These are phyloP conservation scores for Spisula subtruncata DNA, from an alignment of 2,888 invertebrate genomes.

Conservation along the genomic window DNA sequence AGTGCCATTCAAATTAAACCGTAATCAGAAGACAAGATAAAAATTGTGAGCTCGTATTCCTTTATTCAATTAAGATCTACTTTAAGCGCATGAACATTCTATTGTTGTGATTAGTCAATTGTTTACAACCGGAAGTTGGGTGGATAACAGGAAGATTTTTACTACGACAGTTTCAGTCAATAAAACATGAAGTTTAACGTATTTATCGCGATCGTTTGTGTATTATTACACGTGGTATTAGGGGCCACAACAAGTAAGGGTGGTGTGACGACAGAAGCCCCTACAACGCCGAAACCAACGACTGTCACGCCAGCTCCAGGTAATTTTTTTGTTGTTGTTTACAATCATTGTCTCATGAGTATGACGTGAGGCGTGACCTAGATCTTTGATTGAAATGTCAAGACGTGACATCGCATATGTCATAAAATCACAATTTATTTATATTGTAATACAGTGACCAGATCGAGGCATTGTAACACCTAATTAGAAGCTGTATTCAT, in stretches of 20 bases:
- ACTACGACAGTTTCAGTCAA: not conserved
- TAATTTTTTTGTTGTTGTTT: not conserved
- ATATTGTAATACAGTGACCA: too few relatives aligned
- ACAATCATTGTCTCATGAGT: not conserved
- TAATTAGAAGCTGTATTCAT: not conserved
- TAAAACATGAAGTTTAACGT: slow-evolving; percentile 27
- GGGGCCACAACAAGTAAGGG: slow-evolving; percentile 27
- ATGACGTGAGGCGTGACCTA: not conserved
- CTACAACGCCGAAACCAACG: slow-evolving; percentile 3
- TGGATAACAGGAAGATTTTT: slow-evolving; percentile 17
- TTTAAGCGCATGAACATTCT: not conserved
- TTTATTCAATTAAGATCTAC: not conserved
- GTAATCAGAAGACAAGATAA: not conserved
- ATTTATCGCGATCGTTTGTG: slow-evolving; percentile 7
- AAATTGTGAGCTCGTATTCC: not conserved
- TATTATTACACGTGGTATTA: not conserved
- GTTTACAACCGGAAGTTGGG: slow-evolving; percentile 42
- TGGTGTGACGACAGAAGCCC: not conserved
- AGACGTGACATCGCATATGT: too few relatives aligned
- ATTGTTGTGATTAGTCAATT: not conserved
- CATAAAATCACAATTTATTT: too few relatives aligned
- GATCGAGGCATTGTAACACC: too few relatives aligned
- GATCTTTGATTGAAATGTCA: too few relatives aligned
- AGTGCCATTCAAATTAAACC: not conserved
- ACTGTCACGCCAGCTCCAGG: slow-evolving; percentile 24